Evolutionary conservation across 2,888 invertebrate species (phyloP).

Genomic region (Sthenelais limicola): DNA sequence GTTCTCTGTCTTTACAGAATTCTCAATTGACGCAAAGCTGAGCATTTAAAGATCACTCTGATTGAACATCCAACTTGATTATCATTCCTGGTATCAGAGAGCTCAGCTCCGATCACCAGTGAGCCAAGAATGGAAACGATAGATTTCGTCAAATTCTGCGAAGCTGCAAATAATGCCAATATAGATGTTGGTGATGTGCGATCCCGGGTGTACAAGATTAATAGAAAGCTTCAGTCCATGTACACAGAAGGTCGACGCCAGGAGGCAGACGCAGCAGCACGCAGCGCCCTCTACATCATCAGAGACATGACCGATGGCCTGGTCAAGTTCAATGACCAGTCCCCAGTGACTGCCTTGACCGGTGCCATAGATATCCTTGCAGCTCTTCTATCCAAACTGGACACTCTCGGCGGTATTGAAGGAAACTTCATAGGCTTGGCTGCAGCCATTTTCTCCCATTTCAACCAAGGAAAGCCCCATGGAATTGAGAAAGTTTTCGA

Average conservation of each 20-base stretch:
- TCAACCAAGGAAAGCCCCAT: neutral
- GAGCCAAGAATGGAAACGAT: neutral
- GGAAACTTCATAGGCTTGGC: constrained; percentile 11
- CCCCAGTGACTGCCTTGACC: neutral
- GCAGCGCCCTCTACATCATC: neutral
- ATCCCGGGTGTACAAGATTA: neutral
- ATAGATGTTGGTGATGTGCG: constrained; percentile 1
- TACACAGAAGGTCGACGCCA: neutral
- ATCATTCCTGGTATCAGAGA: too few relatives aligned
- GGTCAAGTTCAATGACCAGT: neutral
- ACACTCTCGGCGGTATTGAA: neutral
- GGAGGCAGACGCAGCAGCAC: neutral
- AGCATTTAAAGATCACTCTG: too few relatives aligned
- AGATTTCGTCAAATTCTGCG: constrained; percentile 3
- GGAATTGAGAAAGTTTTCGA: constrained; percentile 12
- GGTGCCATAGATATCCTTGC: constrained; percentile 8
- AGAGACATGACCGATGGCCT: constrained; percentile 20
- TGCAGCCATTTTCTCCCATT: constrained; percentile 2
- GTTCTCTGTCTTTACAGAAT: too few relatives aligned
- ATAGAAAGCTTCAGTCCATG: neutral
- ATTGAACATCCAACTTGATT: too few relatives aligned
- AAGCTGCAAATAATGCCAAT: neutral
- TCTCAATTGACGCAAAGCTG: too few relatives aligned
- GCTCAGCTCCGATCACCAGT: too few relatives aligned
- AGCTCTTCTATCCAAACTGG: constrained; percentile 8